A percentile compares a stretch with the other conserved stretches of the same genome.
Evolutionary conservation across 2,888 invertebrate genomes (phyloP).

Genomic region (Callyntrura guangdongensis): DNA sequence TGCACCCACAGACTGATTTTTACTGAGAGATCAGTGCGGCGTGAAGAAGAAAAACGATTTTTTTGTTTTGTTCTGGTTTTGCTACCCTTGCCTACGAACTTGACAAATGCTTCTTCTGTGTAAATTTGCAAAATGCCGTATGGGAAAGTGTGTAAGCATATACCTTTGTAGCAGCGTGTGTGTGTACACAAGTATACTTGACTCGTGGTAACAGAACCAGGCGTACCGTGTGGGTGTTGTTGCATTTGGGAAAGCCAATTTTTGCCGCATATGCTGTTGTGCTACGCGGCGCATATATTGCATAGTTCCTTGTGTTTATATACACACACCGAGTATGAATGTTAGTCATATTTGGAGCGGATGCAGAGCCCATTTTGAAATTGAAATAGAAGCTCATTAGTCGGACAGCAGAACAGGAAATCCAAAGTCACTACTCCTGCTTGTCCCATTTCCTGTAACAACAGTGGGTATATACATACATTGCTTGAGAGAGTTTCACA

Average conservation of each 20-base stretch:
- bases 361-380: slow-evolving; percentile 67
- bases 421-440: slow-evolving; percentile 53
- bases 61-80: neutral
- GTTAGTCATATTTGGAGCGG: slow-evolving; percentile 58
- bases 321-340: too few species aligned
- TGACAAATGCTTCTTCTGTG: neutral
- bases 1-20: too few species aligned
- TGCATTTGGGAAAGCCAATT: too few species aligned
- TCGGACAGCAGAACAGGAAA: slow-evolving; percentile 52
- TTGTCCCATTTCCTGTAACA: slow-evolving; percentile 69
- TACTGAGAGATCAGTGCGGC: neutral
- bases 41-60: slow-evolving; percentile 5
- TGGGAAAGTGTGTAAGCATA: too few species aligned
- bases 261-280: too few species aligned
- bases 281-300: too few species aligned
- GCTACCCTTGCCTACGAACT: neutral
- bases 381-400: slow-evolving; percentile 81
- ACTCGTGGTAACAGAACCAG: too few species aligned
- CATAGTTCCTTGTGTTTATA: too few species aligned
- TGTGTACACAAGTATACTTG: too few species aligned
- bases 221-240: too few species aligned
- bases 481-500: too few species aligned
- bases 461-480: slow-evolving; percentile 48
- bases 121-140: neutral
- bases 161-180: too few species aligned